Evolutionary conservation across 2,113 vertebrate species (phyloP), one percentile per base, ranked within the genome.

Genomic region (Arothron firmamentum): DNA sequence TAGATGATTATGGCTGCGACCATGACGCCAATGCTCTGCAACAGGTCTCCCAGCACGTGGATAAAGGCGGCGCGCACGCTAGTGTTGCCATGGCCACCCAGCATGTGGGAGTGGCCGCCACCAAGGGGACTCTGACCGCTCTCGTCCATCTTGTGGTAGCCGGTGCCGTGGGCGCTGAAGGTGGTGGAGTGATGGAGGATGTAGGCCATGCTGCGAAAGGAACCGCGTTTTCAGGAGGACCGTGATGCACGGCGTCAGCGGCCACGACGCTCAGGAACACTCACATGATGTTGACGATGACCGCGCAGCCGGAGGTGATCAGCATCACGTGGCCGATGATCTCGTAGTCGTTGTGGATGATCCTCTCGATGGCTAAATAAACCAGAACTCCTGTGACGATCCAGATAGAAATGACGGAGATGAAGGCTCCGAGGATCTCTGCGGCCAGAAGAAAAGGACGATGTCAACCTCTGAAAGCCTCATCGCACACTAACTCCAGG

Each of bases 361-460:
- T 95, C 74, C 96, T 93, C 68, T 93, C 88, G 0, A 94, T 90
- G 4, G 96, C 96, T 75, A 99, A 90, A 63, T 98, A 98, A 48
- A 99, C 91, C 4, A 99, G 90, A 25, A 89, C 90, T 0, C 90
- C 96, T 0, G 95, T 99, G 52, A 99, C 96, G 0, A 94, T 90
- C 96, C 96, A 99, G 84, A 98, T 97, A 66, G 96, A 98, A 46
- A 97, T 78, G 66, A 95, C 93, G 0, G 96, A 99, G 67, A 93
- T 88, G 83, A 98, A 71, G 0, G 96, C 96, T 2, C 97, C 95
- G 55, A 99, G 88, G 2, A 93, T 97, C 88, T 99, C 96, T 99
- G 72, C 3, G 60, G 73, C 45, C 19, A 42, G 31, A 42, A 6
- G 18, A 41, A 13, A 28, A 14, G 3, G 16, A 16, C 13, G 47